A percentile compares a stretch with the other conserved stretches of the same genome.
Conservation (phyloP, 2,797 vertebrate species). For the Centropyge bicolor region DNA sequence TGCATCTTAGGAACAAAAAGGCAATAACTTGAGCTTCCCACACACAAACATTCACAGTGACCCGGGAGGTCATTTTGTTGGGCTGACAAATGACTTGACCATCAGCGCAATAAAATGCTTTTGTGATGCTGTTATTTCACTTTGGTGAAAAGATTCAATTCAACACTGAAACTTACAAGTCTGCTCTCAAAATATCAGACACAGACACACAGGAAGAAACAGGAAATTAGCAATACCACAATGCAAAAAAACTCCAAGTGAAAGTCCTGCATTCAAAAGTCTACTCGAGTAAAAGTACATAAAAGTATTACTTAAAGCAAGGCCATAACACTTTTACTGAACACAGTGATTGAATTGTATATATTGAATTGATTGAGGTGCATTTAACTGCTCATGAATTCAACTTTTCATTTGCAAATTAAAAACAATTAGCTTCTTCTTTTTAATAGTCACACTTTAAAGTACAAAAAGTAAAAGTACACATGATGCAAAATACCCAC, state of each 20-base stretch:
- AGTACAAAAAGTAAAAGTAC: neutral
- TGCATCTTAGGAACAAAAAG: slow-evolving; percentile 55
- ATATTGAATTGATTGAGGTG: neutral
- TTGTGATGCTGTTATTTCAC: neutral
- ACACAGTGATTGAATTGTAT: too few relatives aligned
- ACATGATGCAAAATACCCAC: neutral
- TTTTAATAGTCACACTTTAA: neutral
- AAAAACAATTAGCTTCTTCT: too few relatives aligned
- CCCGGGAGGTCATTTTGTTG: slow-evolving; percentile 30
- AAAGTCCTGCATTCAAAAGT: neutral
- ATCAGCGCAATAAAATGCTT: slow-evolving; percentile 39
- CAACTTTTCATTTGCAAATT: fast-evolving
- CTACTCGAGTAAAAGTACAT: neutral
- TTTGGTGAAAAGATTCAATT: neutral
- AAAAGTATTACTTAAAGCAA: neutral
- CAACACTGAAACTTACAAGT: neutral
- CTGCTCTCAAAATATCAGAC: neutral
- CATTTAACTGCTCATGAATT: neutral
- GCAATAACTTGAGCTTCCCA: slow-evolving; percentile 40
- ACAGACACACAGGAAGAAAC: neutral
- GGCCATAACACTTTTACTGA: too few relatives aligned
- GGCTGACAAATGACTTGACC: slow-evolving; percentile 43
- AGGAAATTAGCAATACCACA: neutral
- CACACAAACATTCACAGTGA: slow-evolving; percentile 31
- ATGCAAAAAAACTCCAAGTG: neutral